Percentiles rank a stretch among this genome's conserved stretches.
These are phyloP conservation scores for Daktulosphaira vitifoliae DNA, from an alignment of 1,140 invertebrate genomes.

Conservation along the genomic window DNA sequence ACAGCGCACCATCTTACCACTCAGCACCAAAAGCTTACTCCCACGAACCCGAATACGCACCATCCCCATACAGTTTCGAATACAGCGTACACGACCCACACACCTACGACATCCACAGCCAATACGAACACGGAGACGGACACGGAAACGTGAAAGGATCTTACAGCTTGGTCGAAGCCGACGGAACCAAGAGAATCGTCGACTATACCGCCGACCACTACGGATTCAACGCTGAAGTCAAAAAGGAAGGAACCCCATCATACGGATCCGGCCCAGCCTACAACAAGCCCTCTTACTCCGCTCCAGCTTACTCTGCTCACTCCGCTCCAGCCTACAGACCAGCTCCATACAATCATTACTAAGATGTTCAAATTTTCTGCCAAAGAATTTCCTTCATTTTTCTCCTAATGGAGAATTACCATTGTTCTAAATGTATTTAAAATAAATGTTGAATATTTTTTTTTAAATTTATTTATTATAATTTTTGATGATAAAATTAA, in stretches of 20 bases:
- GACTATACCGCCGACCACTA: slow-evolving; percentile 36
- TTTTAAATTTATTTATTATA: too few relatives aligned
- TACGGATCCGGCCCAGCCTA: not conserved
- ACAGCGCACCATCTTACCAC: slow-evolving; percentile 24
- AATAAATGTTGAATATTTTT: too few relatives aligned
- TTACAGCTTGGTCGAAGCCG: slow-evolving; percentile 40
- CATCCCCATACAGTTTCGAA: slow-evolving; percentile 46
- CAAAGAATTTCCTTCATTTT: too few relatives aligned
- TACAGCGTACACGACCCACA: slow-evolving; percentile 50
- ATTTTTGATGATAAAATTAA: too few relatives aligned
- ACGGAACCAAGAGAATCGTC: slow-evolving; percentile 38
- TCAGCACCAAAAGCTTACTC: slow-evolving; percentile 6
- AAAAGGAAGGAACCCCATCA: slow-evolving; percentile 1
- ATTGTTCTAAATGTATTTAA: too few relatives aligned
- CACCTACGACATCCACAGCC: slow-evolving; percentile 51
- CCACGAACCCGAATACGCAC: slow-evolving; percentile 4
- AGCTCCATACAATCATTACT: not conserved
- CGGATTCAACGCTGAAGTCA: slow-evolving; percentile 35
- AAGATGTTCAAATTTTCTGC: too few relatives aligned
- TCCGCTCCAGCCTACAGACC: not conserved
- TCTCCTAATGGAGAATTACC: too few relatives aligned
- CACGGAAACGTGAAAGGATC: slow-evolving; percentile 47
- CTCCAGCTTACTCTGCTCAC: not conserved
- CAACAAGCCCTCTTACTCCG: not conserved
- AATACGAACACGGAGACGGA: slow-evolving; percentile 48